Evolutionary conservation across 2,797 vertebrate genomes (phyloP).

Genomic region (Darevskia mixta): DNA sequence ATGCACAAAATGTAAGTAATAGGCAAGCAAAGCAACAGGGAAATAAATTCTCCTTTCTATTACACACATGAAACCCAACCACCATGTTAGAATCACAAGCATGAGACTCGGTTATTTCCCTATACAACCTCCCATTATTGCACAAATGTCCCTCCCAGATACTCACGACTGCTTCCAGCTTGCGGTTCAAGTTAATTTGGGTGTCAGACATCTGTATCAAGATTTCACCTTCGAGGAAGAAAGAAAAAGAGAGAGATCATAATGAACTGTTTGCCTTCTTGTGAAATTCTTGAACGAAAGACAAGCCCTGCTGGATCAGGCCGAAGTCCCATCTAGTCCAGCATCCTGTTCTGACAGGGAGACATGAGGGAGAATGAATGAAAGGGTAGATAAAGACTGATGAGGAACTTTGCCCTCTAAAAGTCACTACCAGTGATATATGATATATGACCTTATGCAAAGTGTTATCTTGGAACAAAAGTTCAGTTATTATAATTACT

Average conservation of each 20-base stretch:
- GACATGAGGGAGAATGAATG: neutral
- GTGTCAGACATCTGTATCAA: constrained; percentile 91
- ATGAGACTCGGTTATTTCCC: no score
- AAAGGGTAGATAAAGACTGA: neutral
- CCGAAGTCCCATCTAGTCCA: no score
- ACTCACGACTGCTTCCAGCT: constrained; percentile 90
- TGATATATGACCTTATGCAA: rapidly evolving
- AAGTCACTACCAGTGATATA: rapidly evolving
- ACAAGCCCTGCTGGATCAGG: no score
- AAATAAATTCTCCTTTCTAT: neutral
- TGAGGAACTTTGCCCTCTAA: constrained; percentile 5
- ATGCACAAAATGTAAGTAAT: neutral
- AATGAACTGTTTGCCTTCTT: neutral
- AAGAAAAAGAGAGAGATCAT: neutral
- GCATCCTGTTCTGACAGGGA: no score
- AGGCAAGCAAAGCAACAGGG: neutral
- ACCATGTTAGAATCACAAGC: neutral
- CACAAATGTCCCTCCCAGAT: neutral
- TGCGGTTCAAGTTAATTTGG: constrained; percentile 86
- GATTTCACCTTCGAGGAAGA: constrained; percentile 84
- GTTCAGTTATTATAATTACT: constrained; percentile 28
- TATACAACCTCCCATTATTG: neutral
- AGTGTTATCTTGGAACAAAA: constrained; percentile 36
- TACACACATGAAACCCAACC: neutral
- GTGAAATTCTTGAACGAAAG: neutral